Conservation (phyloP, 2,888 invertebrate species). For the Bombylius discolor region DNA sequence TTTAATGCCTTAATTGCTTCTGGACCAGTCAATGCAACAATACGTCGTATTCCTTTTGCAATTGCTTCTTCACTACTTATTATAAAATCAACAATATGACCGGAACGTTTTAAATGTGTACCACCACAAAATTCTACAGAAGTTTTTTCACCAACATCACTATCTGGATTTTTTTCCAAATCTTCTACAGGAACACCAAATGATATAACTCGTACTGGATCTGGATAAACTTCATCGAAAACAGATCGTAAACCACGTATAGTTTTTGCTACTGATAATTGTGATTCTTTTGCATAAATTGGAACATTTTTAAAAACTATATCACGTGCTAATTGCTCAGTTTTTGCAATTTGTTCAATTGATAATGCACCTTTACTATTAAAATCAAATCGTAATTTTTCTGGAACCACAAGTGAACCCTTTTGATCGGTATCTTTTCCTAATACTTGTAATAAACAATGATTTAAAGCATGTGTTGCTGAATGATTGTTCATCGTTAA, state of each 20-base stretch:
- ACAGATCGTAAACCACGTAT: constrained; percentile 90
- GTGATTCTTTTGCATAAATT: constrained; percentile 80
- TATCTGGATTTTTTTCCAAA: constrained; percentile 73
- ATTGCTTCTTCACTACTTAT: constrained; percentile 98
- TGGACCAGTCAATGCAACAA: constrained; percentile 91
- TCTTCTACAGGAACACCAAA: constrained; percentile 87
- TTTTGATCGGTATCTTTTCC: constrained; percentile 87
- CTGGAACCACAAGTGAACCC: constrained; percentile 95
- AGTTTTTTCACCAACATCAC: constrained; percentile 63
- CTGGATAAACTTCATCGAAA: constrained; percentile 98
- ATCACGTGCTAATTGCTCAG: constrained; percentile 66
- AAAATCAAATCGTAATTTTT: constrained; percentile 94
- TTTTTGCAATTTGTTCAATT: constrained; percentile 69
- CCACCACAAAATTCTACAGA: constrained; percentile 99
- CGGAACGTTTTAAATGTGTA: constrained; percentile 82
- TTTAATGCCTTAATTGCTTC: constrained; percentile 82
- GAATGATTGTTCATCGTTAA: constrained; percentile 98
- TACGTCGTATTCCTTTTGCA: constrained; percentile 93
- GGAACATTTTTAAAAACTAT: constrained; percentile 61
- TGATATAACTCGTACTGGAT: constrained; percentile 86
- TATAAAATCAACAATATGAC: constrained; percentile 90
- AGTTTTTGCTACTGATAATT: constrained; percentile 73
- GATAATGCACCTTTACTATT: constrained; percentile 88
- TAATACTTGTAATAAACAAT: constrained; percentile 78
- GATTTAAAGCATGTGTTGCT: constrained; percentile 94